Base-by-base conservation (phyloP, 2,113 vertebrate species). In the Halcyon malimbica region DNA sequence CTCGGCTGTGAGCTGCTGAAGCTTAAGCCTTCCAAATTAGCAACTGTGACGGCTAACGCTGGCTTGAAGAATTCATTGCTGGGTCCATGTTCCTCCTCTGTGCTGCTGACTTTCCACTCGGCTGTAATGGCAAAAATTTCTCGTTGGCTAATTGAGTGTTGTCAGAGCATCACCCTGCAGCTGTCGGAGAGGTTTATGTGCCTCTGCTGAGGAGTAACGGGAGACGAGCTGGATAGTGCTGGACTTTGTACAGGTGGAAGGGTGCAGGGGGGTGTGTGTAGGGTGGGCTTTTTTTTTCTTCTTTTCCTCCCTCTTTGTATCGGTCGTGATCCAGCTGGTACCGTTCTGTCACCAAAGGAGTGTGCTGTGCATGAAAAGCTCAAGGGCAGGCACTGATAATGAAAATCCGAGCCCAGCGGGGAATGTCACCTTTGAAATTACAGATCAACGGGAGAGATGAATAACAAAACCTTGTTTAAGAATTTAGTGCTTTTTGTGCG, bases 341-440 rank as follows among this genome's bases (percentile, higher is more conserved):
- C 16, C n/a, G 13, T 73, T 83, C 56, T 68, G 37, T 71, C 78
- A 76, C 54, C 57, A 25, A 21, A 64, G 64, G 82, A 81, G 94
- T 92, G 79, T 75, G 82, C 69, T 89, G 85, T 60, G 46, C 35
- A 6, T 3, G 4, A 37, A 76, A 69, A 84, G 59, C 77, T 89
- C 77, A 76, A 77, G 82, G 91, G 33, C 87, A 93, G 82, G 74
- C 56, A 20, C 46, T 29, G 79, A 74, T 86, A 87, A 81, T 67
- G 91, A 62, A 90, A 83, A 94, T 87, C 51, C 6, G 29, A 68
- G 63, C 83, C 79, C 75, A 19, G 85, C 0, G 6, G 54, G 81
- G 81, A 91, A 75, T 39, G 62, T 93, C 93, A 90, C 80, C 82
- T 85, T 81, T 73, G 78, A 92, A 87, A 95, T 81, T 31, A 81